Evolutionary conservation across 2,888 invertebrate species (phyloP), one percentile per base, ranked within the genome.

Genomic region (Adela reaumurella): DNA sequence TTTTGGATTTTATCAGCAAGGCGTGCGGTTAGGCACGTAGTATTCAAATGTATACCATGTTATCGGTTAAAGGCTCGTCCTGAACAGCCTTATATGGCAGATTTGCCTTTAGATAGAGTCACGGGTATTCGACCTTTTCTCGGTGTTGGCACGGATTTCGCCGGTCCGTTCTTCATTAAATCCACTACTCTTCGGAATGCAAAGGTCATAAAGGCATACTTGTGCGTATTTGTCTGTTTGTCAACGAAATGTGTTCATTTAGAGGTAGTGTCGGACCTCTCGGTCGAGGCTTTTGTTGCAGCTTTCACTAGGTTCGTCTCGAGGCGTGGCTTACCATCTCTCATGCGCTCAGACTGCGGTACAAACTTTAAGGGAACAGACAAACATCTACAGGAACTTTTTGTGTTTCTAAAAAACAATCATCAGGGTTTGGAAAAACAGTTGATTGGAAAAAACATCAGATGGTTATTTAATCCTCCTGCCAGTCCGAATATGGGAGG

Each of bases 181-280:
- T 47, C 46, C 19, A 50, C 46, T 11, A 29, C 17, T 2, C 17
- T 43, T 19, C 48, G 49, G 29, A 51, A 49, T 20, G 46, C 49
- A 2, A 35, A 46, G 16, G 29, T 43, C 3, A 19, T 43, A 19
- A 52, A 52, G 19, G 46, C 47, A 14, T 50, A 50, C 19, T 19
- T 50, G 10, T 52, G 51, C 18, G 20, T 50, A 1, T 56, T 56
- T 43, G 53, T 58, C 2, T 57, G 57, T 28, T 46, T 58, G 16
- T 48, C 52, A 1, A 49, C 52, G 6, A 57, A 55, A 47, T 57
- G 57, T 3, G 48, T 57, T 8, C 58, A 58, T 45, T 28, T 59
- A 4, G 59, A 60, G 43, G 24, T 52, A 2, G 60, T 57, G 0
- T 49, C 52, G 1, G 53, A 53, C 10, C 50, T 60, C 0, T 49